A percentile compares a stretch with the other conserved stretches of the same genome.
Evolutionary conservation across 2,113 vertebrate species (phyloP).

Genomic region (Motacilla tschutschensis): DNA sequence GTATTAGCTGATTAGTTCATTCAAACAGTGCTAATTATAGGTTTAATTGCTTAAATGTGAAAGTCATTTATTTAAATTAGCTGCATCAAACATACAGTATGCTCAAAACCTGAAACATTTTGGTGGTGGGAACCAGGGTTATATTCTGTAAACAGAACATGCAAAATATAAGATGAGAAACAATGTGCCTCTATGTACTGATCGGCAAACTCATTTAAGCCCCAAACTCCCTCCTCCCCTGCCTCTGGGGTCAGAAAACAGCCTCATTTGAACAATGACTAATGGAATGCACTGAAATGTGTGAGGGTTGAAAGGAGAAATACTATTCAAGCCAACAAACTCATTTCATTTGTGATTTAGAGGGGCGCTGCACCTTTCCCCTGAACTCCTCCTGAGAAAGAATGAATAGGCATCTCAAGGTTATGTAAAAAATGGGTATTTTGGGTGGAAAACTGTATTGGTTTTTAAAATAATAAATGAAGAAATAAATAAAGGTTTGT

Average conservation of each 20-base stretch:
- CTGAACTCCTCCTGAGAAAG: conserved; percentile 54
- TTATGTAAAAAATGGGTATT: conserved; percentile 62
- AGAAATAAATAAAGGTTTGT: conserved; percentile 33
- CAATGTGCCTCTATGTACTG: conserved; percentile 56
- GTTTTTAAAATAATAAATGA: conserved; percentile 63
- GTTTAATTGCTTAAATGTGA: conserved; percentile 55
- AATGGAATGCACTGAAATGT: conserved; percentile 67
- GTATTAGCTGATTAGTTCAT: conserved; percentile 44
- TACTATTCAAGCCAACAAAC: conserved; percentile 60
- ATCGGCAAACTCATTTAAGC: conserved; percentile 68
- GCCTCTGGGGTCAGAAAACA: conserved; percentile 57
- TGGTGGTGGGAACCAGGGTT: background rate
- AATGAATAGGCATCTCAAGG: conserved; percentile 58
- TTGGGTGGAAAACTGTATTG: conserved; percentile 18
- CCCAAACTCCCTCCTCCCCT: conserved; percentile 63
- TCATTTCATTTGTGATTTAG: conserved; percentile 71
- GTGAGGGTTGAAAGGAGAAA: conserved; percentile 59
- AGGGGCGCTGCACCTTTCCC: conserved; percentile 40
- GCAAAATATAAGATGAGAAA: conserved; percentile 48
- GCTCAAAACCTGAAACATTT: conserved; percentile 47
- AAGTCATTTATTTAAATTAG: conserved; percentile 58
- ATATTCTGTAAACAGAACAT: conserved; percentile 39
- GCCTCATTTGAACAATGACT: conserved; percentile 60
- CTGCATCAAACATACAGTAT: conserved; percentile 49
- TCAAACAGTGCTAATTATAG: conserved; percentile 34